These are phyloP conservation scores for Crossocerus cetratus DNA, from an alignment of 2,888 invertebrate genomes.

Conservation along the genomic window DNA sequence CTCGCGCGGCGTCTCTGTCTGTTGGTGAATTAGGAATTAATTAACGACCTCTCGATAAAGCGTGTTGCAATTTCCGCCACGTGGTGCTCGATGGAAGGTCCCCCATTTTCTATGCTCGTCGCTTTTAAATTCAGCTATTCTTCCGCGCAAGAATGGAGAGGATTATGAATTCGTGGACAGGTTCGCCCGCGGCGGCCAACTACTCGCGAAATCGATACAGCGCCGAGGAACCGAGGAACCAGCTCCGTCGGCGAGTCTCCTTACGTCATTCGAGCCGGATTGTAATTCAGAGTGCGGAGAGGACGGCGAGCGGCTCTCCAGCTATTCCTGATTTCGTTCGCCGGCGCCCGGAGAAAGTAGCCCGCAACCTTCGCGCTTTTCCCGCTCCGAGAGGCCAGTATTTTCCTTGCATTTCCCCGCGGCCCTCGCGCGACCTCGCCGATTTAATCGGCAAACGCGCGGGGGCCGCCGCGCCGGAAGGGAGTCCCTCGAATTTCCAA, in stretches of 20 bases:
- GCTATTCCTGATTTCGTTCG: slow-evolving; percentile 44
- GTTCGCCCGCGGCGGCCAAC: too few species aligned
- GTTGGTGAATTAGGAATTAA: too few species aligned
- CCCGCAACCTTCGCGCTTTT: slow-evolving; percentile 49
- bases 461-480: not conserved
- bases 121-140: not conserved
- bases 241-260: not conserved
- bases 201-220: slow-evolving; percentile 14
- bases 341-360: slow-evolving; percentile 47
- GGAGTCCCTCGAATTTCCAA: not conserved
- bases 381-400: slow-evolving; percentile 21
- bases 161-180: not conserved
- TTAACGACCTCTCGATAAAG: too few species aligned
- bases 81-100: too few species aligned
- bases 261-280: slow-evolving; percentile 20
- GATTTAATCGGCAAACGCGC: not conserved
- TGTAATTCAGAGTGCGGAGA: slow-evolving; percentile 21
- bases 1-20: too few species aligned
- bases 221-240: not conserved
- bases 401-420: slow-evolving; percentile 42
- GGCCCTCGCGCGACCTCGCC: not conserved
- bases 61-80: too few species aligned
- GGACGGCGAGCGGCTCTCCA: slow-evolving; percentile 20
- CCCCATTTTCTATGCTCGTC: too few species aligned
- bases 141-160: not conserved